Base-by-base conservation (phyloP, 2,113 vertebrate species). In the Pomatostomus ruficeps region DNA sequence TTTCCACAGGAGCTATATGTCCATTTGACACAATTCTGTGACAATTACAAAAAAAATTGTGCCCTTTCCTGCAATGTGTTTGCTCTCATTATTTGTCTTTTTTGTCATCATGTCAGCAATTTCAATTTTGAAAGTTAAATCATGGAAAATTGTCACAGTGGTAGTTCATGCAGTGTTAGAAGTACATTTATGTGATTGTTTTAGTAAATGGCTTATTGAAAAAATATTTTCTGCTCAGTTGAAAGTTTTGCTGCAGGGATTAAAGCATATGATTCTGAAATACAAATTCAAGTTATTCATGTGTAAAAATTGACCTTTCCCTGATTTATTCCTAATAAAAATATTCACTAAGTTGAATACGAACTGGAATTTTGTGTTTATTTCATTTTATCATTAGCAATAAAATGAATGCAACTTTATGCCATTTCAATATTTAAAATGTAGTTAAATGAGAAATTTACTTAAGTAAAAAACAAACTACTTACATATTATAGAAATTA, bases 201-300 rank as follows among this genome's bases (percentile, higher is more conserved):
- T 97, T 93, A 91, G 89, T 92, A 97, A 98, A 96, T 85, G 94
- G 94, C 92, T 98, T 97, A 73, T 96, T 95, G 97, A 94, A 91
- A 97, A 97, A 94, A 93, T 94, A 93, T 94, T 97, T 97, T 97
- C 96, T 97, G 96, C 97, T 97, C 94, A 86, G 95, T 91, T 95
- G 95, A 96, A 94, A 81, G 52, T 95, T 97, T 97, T 89, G 94
- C 95, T 97, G 92, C 82, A 94, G 95, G 96, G 95, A 87, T 65
- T 79, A 79, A 91, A 84, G 78, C 91, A n/a, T 95, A 54, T 90
- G 96, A 95, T 91, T 93, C 29, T 82, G 74, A 97, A 96, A 94
- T 76, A 89, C 45, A 95, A 71, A 91, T 83, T 79, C 40, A 36
- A 72, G 46, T 66, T 35, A 76, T 70, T 91, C 40, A 22, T 62